These are phyloP conservation scores for Tinamus guttatus DNA, from an alignment of 2,113 vertebrate genomes.

Conservation along the genomic window DNA sequence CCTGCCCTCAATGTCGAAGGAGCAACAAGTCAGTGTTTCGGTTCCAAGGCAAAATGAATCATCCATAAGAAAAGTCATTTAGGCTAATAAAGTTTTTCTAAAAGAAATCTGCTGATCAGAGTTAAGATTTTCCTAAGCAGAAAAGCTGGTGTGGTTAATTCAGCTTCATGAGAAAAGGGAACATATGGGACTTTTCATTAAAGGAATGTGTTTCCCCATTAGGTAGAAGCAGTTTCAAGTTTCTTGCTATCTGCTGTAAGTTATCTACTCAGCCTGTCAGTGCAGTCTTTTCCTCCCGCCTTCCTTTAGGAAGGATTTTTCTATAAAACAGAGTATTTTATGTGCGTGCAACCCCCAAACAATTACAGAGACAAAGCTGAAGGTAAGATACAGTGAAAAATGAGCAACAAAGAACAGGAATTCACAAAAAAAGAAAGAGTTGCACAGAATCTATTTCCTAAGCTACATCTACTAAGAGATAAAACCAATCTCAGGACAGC, in stretches of 20 bases:
- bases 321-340: not conserved
- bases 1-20: not conserved
- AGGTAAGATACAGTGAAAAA: not conserved
- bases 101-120: not conserved
- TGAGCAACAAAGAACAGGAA: not conserved
- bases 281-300: not conserved
- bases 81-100: not conserved
- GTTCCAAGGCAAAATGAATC: not conserved
- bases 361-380: not conserved
- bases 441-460: not conserved
- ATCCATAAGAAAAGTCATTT: not conserved
- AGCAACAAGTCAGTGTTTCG: slow-evolving; percentile 43
- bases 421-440: not conserved
- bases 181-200: not conserved
- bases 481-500: not conserved
- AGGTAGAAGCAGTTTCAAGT: slow-evolving; percentile 8
- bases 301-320: not conserved
- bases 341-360: not conserved
- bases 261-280: not conserved
- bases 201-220: not conserved
- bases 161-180: not conserved
- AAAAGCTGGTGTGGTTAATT: not conserved
- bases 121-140: not conserved
- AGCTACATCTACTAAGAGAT: not conserved
- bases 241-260: not conserved